Evolutionary conservation across 2,113 vertebrate genomes (phyloP), one percentile per base, ranked within the genome.

Genomic region (Carollia perspicillata): DNA sequence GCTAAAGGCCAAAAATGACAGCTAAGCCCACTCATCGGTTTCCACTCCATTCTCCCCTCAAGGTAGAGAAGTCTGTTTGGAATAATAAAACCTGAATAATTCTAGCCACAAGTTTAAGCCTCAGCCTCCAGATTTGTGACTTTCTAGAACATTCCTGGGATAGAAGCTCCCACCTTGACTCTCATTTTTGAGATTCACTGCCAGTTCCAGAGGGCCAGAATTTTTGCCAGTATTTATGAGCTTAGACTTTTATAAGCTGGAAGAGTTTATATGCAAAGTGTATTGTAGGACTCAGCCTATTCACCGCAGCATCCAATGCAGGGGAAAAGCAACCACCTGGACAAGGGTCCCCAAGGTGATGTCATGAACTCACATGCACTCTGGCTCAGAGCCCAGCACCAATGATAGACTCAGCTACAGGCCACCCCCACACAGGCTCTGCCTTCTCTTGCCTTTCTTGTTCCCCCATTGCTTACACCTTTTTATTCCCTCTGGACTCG

Each of bases 341-440:
- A 97, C 97, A 97, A 96, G 95, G 79, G 90, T 53, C 44, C 88
- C 97, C 97, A 79, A 77, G 40, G 94, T 95, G 92, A 97, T 89
- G 95, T 78, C 80, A 92, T 84, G 97, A 97, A 93, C 93, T 97
- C 97, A 95, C 96, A 95, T 75, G 93, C 66, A 22, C 6, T 1
- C 6, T 30, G 7, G 10, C 30, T 35, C 35, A 12, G 53, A 51
- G 23, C 10, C 65, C 23, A 49, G 58, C 11, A 53, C 7, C 23
- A 9, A 9, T 35, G 28, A 40, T 0, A 18, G 26, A 26, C 20
- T 42, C 18, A 22, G 9, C 2, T 6, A 3, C 23, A 84, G 42
- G 40, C 23, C 63, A 35, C 16, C n/a, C 3, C 4, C n/a, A 2
- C 18, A 17, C 60, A 35, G 12, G 33, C 20, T 47, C 35, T 63